Conservation (phyloP, 2,797 vertebrate genomes). For the Gadopsis marmoratus region DNA sequence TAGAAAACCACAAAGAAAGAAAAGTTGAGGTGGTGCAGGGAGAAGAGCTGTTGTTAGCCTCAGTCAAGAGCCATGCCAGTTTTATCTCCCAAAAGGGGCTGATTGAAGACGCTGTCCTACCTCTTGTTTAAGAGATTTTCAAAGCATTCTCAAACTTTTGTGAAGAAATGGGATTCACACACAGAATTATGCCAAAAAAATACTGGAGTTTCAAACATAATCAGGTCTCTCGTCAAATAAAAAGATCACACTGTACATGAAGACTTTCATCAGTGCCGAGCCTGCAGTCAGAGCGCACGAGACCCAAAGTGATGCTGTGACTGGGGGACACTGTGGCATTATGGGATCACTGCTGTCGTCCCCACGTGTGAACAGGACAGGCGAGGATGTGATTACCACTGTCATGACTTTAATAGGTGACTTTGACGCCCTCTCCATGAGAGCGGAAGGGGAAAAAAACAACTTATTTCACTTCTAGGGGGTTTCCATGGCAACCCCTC, state of each 20-base stretch:
- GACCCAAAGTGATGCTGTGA: constrained; percentile 27
- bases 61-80: constrained; percentile 68
- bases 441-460: constrained; percentile 25
- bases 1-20: constrained; percentile 82
- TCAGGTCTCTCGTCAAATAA: constrained; percentile 19
- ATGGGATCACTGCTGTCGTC: constrained; percentile 36
- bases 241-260: background rate
- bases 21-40: constrained; percentile 59
- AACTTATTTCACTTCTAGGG: constrained; percentile 73
- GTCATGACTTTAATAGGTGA: constrained; percentile 64
- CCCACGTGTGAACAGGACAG: constrained; percentile 24
- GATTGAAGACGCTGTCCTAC: constrained; percentile 39
- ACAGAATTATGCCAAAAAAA: constrained; percentile 39
- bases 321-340: constrained; percentile 34
- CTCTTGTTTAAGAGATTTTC: constrained; percentile 23
- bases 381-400: constrained; percentile 47
- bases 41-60: constrained; percentile 69
- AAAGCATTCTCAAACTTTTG: constrained; percentile 12
- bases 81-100: constrained; percentile 33
- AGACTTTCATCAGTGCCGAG: constrained; percentile 3
- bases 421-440: constrained; percentile 62
- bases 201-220: constrained; percentile 11
- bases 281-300: background rate
- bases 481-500: constrained; percentile 83
- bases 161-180: constrained; percentile 21